Percentiles rank a stretch among this genome's conserved stretches.
phyloP scores from a whole-genome alignment of 1,140 invertebrate genomes.

The Neoseiulus cucumeris region DNA sequence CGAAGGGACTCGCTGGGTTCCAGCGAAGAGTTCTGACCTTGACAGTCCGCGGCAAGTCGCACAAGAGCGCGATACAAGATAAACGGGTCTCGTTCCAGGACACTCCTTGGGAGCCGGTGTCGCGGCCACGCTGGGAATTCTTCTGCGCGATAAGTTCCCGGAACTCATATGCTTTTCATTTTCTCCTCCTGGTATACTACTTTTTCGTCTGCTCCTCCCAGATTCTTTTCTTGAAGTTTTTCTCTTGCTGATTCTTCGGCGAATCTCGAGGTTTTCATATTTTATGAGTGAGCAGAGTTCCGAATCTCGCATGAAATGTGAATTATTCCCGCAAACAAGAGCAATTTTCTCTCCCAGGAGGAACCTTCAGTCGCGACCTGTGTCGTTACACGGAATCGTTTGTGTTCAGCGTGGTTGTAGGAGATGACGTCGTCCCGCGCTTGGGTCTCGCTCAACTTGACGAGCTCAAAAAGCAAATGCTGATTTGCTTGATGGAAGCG shows the following conservation, averaged over 20 bases:
- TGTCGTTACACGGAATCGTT: background rate
- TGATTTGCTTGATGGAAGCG: background rate
- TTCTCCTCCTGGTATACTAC: background rate
- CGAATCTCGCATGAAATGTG: too few species aligned
- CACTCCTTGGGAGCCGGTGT: background rate
- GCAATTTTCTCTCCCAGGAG: background rate
- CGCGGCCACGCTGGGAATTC: background rate
- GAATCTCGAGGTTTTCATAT: too few species aligned
- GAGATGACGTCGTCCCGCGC: background rate
- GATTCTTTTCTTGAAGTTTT: too few species aligned
- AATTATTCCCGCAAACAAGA: too few species aligned
- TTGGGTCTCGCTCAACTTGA: background rate
- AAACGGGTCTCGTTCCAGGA: background rate
- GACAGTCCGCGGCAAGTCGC: slow-evolving; percentile 22
- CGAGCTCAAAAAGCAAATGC: background rate
- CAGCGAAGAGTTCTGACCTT: slow-evolving; percentile 15
- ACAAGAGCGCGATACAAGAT: background rate
- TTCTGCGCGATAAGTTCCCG: background rate
- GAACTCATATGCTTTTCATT: background rate
- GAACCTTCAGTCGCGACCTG: background rate
- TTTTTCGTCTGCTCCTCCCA: background rate
- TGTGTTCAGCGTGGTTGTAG: background rate
- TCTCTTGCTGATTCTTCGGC: too few species aligned
- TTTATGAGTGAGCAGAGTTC: too few species aligned
- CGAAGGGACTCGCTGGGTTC: slow-evolving; percentile 16